A percentile compares a stretch with the other conserved stretches of the same genome.
Conservation (phyloP, 2,113 vertebrate genomes). For the Lophochroa leadbeateri region DNA sequence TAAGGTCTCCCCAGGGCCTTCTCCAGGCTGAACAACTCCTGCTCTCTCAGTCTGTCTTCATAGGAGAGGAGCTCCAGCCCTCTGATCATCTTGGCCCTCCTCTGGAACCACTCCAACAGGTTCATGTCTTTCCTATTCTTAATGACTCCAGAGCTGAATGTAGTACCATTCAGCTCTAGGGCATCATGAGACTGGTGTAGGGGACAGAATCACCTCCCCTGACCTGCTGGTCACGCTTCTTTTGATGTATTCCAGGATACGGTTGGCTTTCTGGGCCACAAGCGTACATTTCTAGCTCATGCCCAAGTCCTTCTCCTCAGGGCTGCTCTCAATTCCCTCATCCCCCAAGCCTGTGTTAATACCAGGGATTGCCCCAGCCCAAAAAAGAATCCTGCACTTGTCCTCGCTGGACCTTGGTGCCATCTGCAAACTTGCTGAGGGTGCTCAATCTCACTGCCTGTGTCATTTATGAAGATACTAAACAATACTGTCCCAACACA, state of each 20-base stretch:
- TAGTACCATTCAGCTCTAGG: not conserved
- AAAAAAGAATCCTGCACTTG: not conserved
- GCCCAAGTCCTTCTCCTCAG: not conserved
- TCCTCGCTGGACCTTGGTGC: not conserved
- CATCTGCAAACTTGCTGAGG: not conserved
- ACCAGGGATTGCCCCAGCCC: not conserved
- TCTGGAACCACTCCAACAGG: not conserved
- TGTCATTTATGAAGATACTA: not conserved
- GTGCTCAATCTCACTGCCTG: not conserved
- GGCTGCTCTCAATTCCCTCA: not conserved
- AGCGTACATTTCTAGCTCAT: not conserved
- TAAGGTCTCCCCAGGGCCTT: not conserved
- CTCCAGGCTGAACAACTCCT: not conserved
- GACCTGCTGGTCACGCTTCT: accelerated
- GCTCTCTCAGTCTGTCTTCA: not conserved
- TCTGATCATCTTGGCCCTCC: not conserved
- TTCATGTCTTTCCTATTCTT: not conserved
- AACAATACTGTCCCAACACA: not conserved
- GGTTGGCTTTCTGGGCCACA: not conserved
- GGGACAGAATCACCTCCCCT: not conserved
- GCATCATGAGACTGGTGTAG: not conserved
- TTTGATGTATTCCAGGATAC: not conserved
- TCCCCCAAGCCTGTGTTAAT: not conserved
- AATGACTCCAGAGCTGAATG: not conserved
- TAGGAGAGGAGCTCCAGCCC: not conserved